Evolutionary conservation across 2,113 vertebrate species (phyloP).

Genomic region (Dunckerocampus dactyliophorus): DNA sequence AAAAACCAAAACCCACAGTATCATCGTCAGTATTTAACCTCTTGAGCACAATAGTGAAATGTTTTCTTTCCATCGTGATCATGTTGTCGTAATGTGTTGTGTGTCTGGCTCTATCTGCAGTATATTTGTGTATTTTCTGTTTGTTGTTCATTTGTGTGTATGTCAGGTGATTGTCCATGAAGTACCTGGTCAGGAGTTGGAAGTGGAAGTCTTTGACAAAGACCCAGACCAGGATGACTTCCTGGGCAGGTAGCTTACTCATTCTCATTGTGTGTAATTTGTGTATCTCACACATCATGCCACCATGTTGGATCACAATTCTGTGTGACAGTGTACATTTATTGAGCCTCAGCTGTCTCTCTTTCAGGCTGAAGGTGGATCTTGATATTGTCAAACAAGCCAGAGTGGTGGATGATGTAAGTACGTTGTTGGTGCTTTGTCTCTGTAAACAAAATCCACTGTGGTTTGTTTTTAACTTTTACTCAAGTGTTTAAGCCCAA

Average conservation of each 20-base stretch:
- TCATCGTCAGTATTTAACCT: neutral
- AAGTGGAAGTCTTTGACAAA: conserved; percentile 93
- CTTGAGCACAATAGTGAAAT: conserved; percentile 1
- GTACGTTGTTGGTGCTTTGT: conserved; percentile 23
- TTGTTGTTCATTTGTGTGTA: conserved; percentile 53
- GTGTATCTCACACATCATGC: neutral
- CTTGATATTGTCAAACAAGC: conserved; percentile 83
- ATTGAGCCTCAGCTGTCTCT: conserved; percentile 19
- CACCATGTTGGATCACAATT: conserved; percentile 5
- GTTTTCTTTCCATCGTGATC: conserved; percentile 28
- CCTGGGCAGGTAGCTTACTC: conserved; percentile 83
- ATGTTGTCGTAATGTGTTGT: conserved; percentile 45
- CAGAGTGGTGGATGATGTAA: conserved; percentile 82
- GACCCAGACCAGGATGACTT: conserved; percentile 95
- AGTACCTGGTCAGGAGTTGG: conserved; percentile 92
- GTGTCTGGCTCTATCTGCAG: conserved; percentile 33
- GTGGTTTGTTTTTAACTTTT: neutral
- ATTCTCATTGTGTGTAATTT: conserved; percentile 32
- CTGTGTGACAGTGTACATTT: neutral
- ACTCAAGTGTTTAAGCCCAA: neutral
- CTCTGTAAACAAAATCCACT: neutral
- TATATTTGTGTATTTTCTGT: conserved; percentile 52
- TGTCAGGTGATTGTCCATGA: conserved; percentile 91
- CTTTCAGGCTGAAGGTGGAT: conserved; percentile 83
- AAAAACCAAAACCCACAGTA: conserved; percentile 3